These are phyloP conservation scores for Drosophila bifasciata DNA, from an alignment of 1,140 invertebrate species.

Conservation along the genomic window DNA sequence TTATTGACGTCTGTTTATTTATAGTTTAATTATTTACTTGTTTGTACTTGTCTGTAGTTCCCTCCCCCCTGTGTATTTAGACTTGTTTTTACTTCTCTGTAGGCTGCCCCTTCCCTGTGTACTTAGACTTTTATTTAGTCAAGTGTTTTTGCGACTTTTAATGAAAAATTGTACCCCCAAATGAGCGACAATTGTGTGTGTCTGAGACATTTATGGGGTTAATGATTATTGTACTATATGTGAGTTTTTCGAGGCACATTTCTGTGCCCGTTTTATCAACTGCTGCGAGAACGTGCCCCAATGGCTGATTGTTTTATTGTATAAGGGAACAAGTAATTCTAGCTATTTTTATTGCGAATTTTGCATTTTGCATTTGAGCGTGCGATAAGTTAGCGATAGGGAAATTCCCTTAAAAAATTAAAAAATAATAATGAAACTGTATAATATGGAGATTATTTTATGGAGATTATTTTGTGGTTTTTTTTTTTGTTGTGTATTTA, in stretches of 20 bases:
- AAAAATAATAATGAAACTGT: background rate
- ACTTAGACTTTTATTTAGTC: no score
- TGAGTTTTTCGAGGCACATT: conserved; percentile 4
- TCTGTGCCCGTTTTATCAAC: conserved; percentile 9
- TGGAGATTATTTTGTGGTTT: no score
- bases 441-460: background rate
- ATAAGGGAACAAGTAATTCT: background rate
- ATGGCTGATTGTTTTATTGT: conserved; percentile 3
- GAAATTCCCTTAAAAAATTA: background rate
- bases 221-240: conserved; percentile 38
- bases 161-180: no score
- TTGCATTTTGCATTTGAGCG: background rate
- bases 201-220: conserved; percentile 30
- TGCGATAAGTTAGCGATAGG: conserved; percentile 1
- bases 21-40: conserved; percentile 47
- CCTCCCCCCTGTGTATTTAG: no score
- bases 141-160: no score
- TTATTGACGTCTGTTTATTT: conserved; percentile 47
- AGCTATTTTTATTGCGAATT: conserved; percentile 12
- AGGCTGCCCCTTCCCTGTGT: no score
- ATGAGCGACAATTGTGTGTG: no score
- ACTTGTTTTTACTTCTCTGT: no score
- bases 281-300: conserved; percentile 18
- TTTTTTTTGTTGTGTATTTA: background rate
- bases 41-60: conserved; percentile 4